Evolutionary conservation across 2,888 invertebrate genomes (phyloP).

Genomic region (Pardosa pseudoannulata): DNA sequence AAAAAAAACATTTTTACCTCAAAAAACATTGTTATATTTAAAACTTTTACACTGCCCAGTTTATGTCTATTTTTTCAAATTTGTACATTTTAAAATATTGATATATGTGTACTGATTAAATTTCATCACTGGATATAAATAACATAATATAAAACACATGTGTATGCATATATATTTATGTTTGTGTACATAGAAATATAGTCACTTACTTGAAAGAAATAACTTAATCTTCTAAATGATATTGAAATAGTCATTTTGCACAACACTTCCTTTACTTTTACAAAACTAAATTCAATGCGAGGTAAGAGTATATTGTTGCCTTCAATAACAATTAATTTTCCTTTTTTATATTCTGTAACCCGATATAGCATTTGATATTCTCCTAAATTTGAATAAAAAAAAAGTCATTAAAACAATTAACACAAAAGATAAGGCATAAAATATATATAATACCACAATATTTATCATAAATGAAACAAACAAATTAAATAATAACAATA

Average conservation of each 20-base stretch:
- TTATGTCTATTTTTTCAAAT: no score
- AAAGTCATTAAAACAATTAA: no score
- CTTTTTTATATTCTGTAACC: slow-evolving; percentile 57
- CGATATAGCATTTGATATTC: slow-evolving; percentile 67
- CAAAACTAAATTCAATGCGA: slow-evolving; percentile 65
- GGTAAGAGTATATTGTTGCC: slow-evolving; percentile 63
- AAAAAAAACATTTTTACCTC: no score
- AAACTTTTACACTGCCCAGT: no score
- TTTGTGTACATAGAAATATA: background rate
- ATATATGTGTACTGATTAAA: no score
- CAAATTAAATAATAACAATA: background rate
- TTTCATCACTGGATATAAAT: no score
- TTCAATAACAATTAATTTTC: slow-evolving; percentile 63
- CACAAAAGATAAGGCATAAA: background rate
- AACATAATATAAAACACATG: background rate
- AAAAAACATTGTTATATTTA: no score
- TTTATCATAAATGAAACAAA: background rate
- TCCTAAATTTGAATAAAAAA: no score
- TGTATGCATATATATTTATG: background rate
- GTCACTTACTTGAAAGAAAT: slow-evolving; percentile 64
- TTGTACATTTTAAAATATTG: no score
- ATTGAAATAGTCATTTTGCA: slow-evolving; percentile 52
- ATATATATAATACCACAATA: background rate
- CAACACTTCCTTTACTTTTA: slow-evolving; percentile 60
- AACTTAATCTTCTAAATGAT: slow-evolving; percentile 49